phyloP scores from a whole-genome alignment of 2,888 invertebrate species.

The Ennomos erosarius region DNA sequence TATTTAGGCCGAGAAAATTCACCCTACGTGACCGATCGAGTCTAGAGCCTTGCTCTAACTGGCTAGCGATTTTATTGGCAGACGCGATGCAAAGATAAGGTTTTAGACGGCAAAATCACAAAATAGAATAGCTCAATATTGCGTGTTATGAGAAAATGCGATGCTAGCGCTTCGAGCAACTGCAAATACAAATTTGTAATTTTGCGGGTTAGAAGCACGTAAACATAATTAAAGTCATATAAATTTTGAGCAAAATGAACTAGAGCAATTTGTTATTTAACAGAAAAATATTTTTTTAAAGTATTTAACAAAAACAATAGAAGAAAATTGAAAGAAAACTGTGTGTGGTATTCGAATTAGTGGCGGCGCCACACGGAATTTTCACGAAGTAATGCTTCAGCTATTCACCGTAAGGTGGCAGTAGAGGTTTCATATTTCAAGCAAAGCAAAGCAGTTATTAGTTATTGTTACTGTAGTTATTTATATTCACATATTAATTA shows the following conservation, averaged over 20 bases:
- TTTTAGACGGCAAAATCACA: constrained; percentile 1
- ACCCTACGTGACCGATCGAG: constrained; percentile 52
- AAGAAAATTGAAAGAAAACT: background rate
- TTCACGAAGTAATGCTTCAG: constrained; percentile 20
- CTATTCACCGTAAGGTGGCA: constrained; percentile 45
- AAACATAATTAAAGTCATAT: background rate
- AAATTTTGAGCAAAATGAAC: too few species aligned
- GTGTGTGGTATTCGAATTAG: background rate
- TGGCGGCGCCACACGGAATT: constrained; percentile 30
- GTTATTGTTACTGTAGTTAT: too few species aligned
- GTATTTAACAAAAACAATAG: background rate
- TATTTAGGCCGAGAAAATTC: constrained; percentile 48
- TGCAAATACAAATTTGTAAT: constrained; percentile 17
- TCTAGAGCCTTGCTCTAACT: constrained; percentile 69
- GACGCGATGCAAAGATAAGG: constrained; percentile 22
- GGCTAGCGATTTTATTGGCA: constrained; percentile 51
- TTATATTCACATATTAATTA: too few species aligned
- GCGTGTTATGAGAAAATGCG: background rate
- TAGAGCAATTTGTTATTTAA: background rate
- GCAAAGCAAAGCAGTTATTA: too few species aligned
- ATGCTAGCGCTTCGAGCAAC: background rate
- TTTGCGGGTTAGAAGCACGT: background rate
- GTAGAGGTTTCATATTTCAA: background rate
- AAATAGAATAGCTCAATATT: background rate
- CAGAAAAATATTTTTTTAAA: background rate